Percentiles rank a stretch among this genome's conserved stretches.
These are phyloP conservation scores for Brotula barbata DNA, from an alignment of 2,797 vertebrate genomes.

Conservation along the genomic window DNA sequence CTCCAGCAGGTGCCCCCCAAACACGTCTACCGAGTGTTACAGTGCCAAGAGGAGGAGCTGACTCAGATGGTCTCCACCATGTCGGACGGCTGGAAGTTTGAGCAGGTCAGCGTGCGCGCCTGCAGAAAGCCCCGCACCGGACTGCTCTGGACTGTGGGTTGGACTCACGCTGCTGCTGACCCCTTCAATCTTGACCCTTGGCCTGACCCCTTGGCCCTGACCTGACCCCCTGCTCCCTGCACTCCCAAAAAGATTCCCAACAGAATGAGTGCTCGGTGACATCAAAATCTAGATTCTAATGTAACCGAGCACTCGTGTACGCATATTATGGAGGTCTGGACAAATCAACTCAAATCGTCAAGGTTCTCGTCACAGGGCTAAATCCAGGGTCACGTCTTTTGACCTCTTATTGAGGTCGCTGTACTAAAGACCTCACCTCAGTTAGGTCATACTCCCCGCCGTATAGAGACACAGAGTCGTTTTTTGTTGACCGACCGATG, in stretches of 20 bases:
- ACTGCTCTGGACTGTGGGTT: constrained; percentile 88
- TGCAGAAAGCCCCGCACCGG: constrained; percentile 84
- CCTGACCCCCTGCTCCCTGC: constrained; percentile 49
- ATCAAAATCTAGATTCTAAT: neutral
- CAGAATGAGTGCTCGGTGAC: too few species aligned
- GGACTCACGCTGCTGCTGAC: constrained; percentile 81
- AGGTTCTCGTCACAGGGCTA: too few species aligned
- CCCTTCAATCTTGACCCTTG: constrained; percentile 70
- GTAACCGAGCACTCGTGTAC: too few species aligned
- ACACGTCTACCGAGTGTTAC: constrained; percentile 95
- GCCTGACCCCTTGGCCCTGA: constrained; percentile 51
- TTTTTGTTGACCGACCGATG: too few species aligned
- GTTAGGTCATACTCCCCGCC: too few species aligned
- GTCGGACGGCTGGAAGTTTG: constrained; percentile 99
- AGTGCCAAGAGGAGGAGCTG: constrained; percentile 97
- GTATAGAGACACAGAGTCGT: too few species aligned
- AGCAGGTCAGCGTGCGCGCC: constrained; percentile 91
- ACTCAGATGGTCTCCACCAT: constrained; percentile 99
- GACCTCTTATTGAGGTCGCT: neutral
- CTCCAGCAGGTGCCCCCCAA: constrained; percentile 90
- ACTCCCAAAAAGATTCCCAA: constrained; percentile 24
- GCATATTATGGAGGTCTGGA: too few species aligned
- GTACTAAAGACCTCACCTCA: too few species aligned
- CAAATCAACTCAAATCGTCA: too few species aligned
- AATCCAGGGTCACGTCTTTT: neutral